Conservation (phyloP, 2,888 invertebrate species). For the Acronicta leporina region DNA sequence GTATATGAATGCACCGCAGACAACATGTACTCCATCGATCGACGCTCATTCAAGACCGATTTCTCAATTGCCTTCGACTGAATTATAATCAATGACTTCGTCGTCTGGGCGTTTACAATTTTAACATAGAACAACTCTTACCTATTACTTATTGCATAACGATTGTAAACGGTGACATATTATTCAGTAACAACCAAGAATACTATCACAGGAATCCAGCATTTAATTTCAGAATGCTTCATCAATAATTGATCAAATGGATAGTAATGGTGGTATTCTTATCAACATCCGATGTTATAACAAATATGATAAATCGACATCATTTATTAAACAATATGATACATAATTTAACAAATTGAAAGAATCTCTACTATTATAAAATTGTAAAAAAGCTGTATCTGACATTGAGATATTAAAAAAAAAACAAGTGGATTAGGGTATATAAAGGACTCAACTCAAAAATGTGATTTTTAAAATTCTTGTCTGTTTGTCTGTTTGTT, state of each 20-base stretch:
- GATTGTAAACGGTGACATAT: no score
- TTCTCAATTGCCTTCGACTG: slow-evolving; percentile 97
- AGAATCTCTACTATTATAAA: no score
- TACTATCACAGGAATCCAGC: background rate
- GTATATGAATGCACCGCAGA: slow-evolving; percentile 98
- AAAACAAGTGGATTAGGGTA: no score
- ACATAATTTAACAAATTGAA: background rate
- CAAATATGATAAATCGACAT: background rate
- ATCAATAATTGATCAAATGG: slow-evolving; percentile 11
- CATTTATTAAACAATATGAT: background rate
- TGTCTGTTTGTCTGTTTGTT: no score
- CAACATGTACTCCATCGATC: slow-evolving; percentile 97
- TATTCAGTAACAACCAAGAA: background rate
- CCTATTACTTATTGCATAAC: no score
- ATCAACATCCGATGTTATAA: slow-evolving; percentile 1
- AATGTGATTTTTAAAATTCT: no score
- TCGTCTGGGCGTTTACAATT: slow-evolving; percentile 42
- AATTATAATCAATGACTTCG: slow-evolving; percentile 11
- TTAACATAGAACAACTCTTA: slow-evolving; percentile 1
- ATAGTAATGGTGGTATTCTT: slow-evolving; percentile 3
- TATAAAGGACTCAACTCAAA: no score
- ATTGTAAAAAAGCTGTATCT: no score
- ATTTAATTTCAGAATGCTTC: background rate
- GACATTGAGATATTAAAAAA: no score
- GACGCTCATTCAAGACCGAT: slow-evolving; percentile 97